A percentile compares a stretch with the other conserved stretches of the same genome.
Evolutionary conservation across 2,797 vertebrate genomes (phyloP).

Genomic region (Peromyscus melanophrys): DNA sequence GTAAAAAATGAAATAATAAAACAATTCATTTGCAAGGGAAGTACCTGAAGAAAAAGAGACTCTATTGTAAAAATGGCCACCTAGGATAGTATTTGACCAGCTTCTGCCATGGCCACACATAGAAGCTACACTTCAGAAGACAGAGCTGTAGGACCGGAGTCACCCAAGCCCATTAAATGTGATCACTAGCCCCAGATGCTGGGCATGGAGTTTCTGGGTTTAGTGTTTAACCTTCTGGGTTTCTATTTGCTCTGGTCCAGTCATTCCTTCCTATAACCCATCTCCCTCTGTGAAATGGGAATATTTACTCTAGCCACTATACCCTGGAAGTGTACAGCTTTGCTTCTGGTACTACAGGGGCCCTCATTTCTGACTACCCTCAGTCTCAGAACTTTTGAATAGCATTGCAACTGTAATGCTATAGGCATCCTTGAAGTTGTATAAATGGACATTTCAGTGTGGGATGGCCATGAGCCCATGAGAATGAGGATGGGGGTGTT

Average conservation of each 20-base stretch:
- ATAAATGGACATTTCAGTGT: not conserved
- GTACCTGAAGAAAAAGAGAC: too few relatives aligned
- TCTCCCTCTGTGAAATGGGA: not conserved
- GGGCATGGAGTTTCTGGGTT: not conserved
- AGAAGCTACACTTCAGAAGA: not conserved
- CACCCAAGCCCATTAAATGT: not conserved
- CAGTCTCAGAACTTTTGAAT: not conserved
- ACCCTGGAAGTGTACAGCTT: not conserved
- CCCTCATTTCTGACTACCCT: not conserved
- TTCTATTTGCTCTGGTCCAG: not conserved
- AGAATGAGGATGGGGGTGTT: not conserved
- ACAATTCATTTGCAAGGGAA: too few relatives aligned
- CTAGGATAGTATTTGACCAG: too few relatives aligned
- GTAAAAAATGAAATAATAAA: too few relatives aligned
- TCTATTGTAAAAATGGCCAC: too few relatives aligned
- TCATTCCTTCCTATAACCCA: not conserved
- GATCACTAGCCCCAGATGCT: not conserved
- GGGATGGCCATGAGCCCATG: not conserved
- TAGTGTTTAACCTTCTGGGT: not conserved
- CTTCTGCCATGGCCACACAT: too few relatives aligned
- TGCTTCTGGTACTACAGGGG: not conserved
- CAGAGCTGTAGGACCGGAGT: not conserved
- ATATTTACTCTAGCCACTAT: not conserved
- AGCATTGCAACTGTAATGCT: not conserved
- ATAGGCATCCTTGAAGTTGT: not conserved